Evolutionary conservation across 2,888 invertebrate species (phyloP).

Genomic region (Thera obeliscata): DNA sequence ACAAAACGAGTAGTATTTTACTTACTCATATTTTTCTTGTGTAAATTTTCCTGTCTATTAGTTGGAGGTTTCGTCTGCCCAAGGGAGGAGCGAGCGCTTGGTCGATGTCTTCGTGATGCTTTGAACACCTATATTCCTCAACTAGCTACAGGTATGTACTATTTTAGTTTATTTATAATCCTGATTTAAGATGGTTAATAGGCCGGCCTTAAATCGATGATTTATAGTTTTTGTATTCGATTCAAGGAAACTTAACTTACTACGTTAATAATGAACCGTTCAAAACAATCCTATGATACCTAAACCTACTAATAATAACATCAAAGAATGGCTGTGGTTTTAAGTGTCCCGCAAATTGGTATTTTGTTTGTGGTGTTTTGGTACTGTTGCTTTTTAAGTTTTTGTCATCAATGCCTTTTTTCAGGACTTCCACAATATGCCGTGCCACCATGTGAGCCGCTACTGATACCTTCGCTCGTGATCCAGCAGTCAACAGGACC

Average conservation of each 20-base stretch:
- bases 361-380: slow-evolving; percentile 12
- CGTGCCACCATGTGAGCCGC: slow-evolving; percentile 87
- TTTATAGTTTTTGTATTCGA: too few species aligned
- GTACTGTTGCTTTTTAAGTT: not conserved
- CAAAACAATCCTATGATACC: too few species aligned
- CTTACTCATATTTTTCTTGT: not conserved
- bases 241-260: too few species aligned
- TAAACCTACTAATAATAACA: too few species aligned
- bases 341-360: not conserved
- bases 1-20: not conserved
- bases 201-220: too few species aligned
- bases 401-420: not conserved
- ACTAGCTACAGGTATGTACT: slow-evolving; percentile 78
- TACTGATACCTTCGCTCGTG: slow-evolving; percentile 84
- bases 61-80: slow-evolving; percentile 88
- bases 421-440: slow-evolving; percentile 85
- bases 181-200: too few species aligned
- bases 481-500: slow-evolving; percentile 86
- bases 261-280: too few species aligned
- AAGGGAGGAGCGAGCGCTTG: slow-evolving; percentile 86
- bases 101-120: slow-evolving; percentile 85
- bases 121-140: slow-evolving; percentile 86
- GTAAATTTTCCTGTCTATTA: slow-evolving; percentile 52
- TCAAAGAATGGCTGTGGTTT: too few species aligned
- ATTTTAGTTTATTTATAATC: too few species aligned